A percentile compares a stretch with the other conserved stretches of the same genome.
Evolutionary conservation across 2,113 vertebrate species (phyloP).

Genomic region (Antechinus stuartii): DNA sequence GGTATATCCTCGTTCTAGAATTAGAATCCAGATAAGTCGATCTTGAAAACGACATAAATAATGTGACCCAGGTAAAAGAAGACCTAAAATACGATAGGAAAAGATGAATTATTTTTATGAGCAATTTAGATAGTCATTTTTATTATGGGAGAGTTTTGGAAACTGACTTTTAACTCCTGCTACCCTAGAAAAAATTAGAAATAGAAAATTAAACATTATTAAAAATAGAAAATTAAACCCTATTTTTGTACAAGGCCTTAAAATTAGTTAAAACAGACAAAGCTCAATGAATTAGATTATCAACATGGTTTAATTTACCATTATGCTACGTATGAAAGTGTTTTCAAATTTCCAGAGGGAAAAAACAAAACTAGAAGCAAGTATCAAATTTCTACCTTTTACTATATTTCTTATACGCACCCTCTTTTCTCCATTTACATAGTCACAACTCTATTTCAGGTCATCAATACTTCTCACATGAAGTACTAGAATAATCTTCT

Average conservation of each 20-base stretch:
- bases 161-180: conserved; percentile 33
- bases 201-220: conserved; percentile 45
- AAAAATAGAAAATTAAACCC: conserved; percentile 40
- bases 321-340: neutral
- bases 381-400: conserved; percentile 8
- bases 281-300: neutral
- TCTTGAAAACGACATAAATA: conserved; percentile 97
- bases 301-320: neutral
- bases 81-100: conserved; percentile 84
- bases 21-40: conserved; percentile 94
- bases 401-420: neutral
- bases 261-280: conserved; percentile 33
- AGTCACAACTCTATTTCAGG: neutral
- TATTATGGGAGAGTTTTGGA: conserved; percentile 28
- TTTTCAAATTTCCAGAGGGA: conserved; percentile 46
- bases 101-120: neutral
- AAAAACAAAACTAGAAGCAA: conserved; percentile 16
- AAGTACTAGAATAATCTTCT: neutral
- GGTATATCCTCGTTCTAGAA: conserved; percentile 94
- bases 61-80: conserved; percentile 93
- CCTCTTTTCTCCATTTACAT: neutral
- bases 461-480: neutral
- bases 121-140: conserved; percentile 22
- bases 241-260: conserved; percentile 43
- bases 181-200: conserved; percentile 3